Evolutionary conservation across 2,888 invertebrate species (phyloP).

Genomic region (Miltochrista miniata): DNA sequence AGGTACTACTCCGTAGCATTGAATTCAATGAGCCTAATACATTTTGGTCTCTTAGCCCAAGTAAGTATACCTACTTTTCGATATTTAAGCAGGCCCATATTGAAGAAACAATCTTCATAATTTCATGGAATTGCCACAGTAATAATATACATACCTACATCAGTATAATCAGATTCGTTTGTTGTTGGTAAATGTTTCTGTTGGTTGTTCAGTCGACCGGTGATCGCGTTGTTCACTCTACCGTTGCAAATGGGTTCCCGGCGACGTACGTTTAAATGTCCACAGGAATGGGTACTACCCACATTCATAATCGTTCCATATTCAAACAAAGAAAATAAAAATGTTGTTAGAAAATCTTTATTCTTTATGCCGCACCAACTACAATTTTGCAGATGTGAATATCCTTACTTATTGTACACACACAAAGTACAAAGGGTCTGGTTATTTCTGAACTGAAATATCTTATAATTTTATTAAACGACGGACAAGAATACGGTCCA

Average conservation of each 20-base stretch:
- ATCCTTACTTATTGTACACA: no score
- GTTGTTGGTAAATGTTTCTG: constrained; percentile 2
- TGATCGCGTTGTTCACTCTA: constrained; percentile 1
- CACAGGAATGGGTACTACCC: neutral
- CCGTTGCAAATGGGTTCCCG: constrained; percentile 2
- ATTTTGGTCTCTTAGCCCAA: no score
- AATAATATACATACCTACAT: no score
- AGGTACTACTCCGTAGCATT: no score
- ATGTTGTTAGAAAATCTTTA: neutral
- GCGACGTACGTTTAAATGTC: neutral
- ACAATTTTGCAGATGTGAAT: no score
- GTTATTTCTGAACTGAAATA: no score
- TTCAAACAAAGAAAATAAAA: neutral
- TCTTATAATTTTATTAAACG: no score
- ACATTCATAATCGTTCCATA: neutral
- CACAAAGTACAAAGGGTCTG: no score
- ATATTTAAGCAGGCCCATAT: neutral
- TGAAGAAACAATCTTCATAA: neutral
- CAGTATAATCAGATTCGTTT: neutral
- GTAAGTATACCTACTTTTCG: no score
- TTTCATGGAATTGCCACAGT: neutral
- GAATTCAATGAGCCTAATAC: no score
- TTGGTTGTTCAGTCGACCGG: constrained; percentile 3
- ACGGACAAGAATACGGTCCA: no score
- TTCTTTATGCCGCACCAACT: neutral